A percentile compares a stretch with the other conserved stretches of the same genome.
phyloP scores from a whole-genome alignment of 2,797 vertebrate species.

The Amblyraja radiata region DNA sequence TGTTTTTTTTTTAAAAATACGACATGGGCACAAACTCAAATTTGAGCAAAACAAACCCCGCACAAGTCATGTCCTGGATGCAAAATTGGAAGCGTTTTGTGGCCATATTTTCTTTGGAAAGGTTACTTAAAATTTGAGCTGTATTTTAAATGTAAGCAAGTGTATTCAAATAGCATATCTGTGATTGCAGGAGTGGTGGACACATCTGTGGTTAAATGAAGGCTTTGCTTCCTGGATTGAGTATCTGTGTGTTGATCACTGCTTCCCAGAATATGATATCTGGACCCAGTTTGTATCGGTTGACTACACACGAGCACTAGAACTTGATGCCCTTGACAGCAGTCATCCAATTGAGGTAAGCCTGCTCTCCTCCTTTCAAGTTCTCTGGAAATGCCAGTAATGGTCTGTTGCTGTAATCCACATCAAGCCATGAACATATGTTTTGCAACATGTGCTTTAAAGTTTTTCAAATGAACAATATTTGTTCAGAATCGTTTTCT shows the following conservation, averaged over 20 bases:
- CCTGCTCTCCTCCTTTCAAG: not conserved
- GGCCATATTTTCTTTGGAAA: not conserved
- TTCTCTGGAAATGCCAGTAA: slow-evolving; percentile 38
- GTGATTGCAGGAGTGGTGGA: slow-evolving; percentile 89
- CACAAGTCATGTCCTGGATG: not conserved
- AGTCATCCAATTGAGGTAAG: slow-evolving; percentile 94
- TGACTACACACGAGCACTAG: slow-evolving; percentile 91
- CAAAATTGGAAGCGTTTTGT: not conserved
- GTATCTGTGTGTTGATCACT: slow-evolving; percentile 96
- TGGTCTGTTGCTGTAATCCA: not conserved
- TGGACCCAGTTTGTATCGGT: slow-evolving; percentile 99
- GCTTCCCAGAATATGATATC: slow-evolving; percentile 97
- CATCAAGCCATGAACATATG: not conserved
- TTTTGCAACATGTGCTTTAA: not conserved
- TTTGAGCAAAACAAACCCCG: not conserved
- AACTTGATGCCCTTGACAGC: slow-evolving; percentile 94
- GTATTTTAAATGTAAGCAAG: not conserved
- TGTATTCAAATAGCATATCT: not conserved
- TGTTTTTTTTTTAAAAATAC: too few species aligned
- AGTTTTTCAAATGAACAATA: slow-evolving; percentile 22
- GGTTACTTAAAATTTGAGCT: not conserved
- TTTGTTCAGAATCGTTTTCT: not conserved
- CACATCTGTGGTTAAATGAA: slow-evolving; percentile 96
- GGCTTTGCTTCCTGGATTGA: slow-evolving; percentile 99
- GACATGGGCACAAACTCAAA: not conserved